Evolutionary conservation across 2,797 vertebrate species (phyloP).

Genomic region (Poeciliopsis gracilis): DNA sequence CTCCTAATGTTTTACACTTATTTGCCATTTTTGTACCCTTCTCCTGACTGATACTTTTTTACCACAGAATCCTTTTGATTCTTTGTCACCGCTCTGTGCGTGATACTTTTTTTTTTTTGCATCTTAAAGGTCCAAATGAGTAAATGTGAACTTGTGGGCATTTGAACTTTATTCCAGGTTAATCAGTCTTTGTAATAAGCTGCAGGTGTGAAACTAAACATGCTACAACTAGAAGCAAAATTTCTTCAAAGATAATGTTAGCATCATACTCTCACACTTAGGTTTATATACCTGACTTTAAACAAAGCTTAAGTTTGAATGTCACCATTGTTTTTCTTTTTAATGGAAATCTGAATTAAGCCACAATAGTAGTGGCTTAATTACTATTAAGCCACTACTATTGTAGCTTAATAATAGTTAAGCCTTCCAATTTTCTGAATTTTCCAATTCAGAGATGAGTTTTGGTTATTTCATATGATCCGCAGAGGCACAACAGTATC

Average conservation of each 20-base stretch:
- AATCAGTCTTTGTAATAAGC: not conserved
- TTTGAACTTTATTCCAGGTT: not conserved
- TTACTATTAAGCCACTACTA: no score
- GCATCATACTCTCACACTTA: not conserved
- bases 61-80: not conserved
- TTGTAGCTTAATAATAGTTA: no score
- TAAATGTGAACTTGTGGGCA: not conserved
- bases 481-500: not conserved
- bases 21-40: not conserved
- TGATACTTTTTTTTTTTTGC: not conserved
- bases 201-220: not conserved
- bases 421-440: no score
- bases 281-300: not conserved
- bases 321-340: no score
- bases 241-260: not conserved
- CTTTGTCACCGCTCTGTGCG: not conserved
- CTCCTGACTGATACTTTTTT: not conserved
- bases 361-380: no score
- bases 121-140: not conserved
- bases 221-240: not conserved
- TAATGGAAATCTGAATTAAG: not conserved
- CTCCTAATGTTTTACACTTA: no score
- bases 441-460: not conserved
- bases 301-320: not conserved
- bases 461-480: not conserved